phyloP scores from a whole-genome alignment of 2,113 vertebrate species.

The Baryphthengus martii region DNA sequence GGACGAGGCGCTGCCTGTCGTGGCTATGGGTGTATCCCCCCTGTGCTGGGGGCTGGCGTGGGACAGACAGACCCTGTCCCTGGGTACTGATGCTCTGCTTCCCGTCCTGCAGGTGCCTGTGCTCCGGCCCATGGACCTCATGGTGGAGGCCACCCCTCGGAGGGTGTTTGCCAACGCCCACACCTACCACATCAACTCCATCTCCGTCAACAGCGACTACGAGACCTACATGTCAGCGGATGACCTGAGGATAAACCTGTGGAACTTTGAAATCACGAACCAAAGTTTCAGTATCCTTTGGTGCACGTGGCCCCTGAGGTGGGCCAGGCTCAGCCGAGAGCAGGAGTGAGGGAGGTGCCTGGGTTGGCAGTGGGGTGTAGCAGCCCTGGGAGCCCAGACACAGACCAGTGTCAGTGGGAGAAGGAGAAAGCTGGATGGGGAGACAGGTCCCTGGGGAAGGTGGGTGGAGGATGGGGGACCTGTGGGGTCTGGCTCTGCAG shows the following conservation, averaged over 20 bases:
- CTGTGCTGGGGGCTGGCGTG: accelerated
- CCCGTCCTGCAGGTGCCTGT: constrained; percentile 81
- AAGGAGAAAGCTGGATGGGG: background rate
- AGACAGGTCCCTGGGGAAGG: background rate
- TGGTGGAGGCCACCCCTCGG: constrained; percentile 93
- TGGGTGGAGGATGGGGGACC: accelerated
- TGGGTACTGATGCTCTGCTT: background rate
- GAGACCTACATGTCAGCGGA: constrained; percentile 97
- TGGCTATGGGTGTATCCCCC: accelerated
- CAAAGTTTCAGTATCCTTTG: constrained; percentile 98
- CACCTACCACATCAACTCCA: constrained; percentile 98
- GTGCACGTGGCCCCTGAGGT: background rate
- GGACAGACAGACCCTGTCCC: background rate
- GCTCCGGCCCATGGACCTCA: constrained; percentile 94
- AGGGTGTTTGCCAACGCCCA: constrained; percentile 93
- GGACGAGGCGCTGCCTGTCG: accelerated
- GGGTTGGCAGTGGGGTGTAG: background rate
- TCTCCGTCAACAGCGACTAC: constrained; percentile 95
- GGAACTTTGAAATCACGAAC: constrained; percentile 97
- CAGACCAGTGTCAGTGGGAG: accelerated
- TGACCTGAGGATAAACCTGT: constrained; percentile 94
- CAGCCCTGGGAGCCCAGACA: background rate
- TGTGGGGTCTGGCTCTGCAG: accelerated
- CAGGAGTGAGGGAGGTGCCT: background rate
- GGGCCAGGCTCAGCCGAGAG: background rate